Evolutionary conservation across 2,113 vertebrate species (phyloP).

Genomic region (Geothlypis trichas): DNA sequence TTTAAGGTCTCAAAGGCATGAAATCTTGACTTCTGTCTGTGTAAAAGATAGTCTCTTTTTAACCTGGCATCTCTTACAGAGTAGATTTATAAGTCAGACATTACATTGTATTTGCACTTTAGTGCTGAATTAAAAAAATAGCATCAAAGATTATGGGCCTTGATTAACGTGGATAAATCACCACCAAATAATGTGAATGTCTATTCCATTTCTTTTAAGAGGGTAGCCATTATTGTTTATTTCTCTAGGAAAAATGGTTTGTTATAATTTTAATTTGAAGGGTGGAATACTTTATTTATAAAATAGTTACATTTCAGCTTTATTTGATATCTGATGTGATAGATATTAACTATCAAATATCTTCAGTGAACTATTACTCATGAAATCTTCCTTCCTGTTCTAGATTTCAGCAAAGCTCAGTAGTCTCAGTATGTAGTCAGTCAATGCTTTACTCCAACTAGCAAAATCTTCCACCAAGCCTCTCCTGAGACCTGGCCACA

Average conservation of each 20-base stretch:
- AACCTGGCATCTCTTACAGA: not conserved
- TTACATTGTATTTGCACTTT: not conserved
- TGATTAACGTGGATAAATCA: not conserved
- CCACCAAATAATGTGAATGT: not conserved
- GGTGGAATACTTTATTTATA: not conserved
- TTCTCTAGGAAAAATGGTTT: not conserved
- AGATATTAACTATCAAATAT: not conserved
- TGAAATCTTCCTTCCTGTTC: not conserved
- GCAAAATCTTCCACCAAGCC: not conserved
- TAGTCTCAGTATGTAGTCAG: not conserved
- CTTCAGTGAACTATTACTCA: not conserved
- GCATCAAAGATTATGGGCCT: not conserved
- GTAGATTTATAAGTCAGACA: not conserved
- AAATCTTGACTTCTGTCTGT: not conserved
- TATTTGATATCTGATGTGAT: not conserved
- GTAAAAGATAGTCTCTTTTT: not conserved
- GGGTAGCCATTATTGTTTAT: not conserved
- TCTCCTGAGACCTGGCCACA: not conserved
- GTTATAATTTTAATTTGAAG: not conserved
- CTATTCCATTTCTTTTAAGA: not conserved
- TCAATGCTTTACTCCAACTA: not conserved
- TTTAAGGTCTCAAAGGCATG: not conserved
- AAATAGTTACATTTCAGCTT: not conserved
- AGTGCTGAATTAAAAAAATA: not conserved
- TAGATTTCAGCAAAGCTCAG: not conserved